Percentiles rank a stretch among this genome's conserved stretches.
Conservation (phyloP, 2,113 vertebrate genomes). For the Aramus guarauna region DNA sequence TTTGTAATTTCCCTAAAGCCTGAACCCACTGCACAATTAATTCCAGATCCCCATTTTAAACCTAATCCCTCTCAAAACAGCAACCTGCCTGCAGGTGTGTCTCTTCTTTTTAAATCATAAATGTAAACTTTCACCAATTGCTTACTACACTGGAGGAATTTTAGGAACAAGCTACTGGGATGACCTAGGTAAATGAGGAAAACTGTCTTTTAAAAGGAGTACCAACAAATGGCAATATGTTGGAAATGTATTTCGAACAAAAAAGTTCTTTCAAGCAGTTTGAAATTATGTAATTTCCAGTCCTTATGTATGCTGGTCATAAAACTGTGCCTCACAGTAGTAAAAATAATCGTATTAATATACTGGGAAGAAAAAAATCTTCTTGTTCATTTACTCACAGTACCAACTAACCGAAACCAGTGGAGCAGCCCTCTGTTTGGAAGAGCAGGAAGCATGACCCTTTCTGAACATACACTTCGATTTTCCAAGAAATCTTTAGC, state of each 20-base stretch:
- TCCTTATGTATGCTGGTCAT: neutral
- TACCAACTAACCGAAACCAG: neutral
- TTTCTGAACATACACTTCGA: neutral
- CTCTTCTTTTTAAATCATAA: constrained; percentile 28
- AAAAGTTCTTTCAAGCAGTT: neutral
- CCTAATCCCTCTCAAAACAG: constrained; percentile 73
- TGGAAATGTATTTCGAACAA: neutral
- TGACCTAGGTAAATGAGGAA: neutral
- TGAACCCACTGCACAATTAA: constrained; percentile 79
- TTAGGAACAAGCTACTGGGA: neutral
- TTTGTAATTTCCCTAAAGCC: constrained; percentile 76
- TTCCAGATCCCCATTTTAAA: constrained; percentile 77
- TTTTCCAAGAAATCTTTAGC: neutral
- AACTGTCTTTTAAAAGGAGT: neutral
- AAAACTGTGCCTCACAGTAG: neutral
- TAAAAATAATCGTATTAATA: neutral
- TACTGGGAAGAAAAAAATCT: neutral
- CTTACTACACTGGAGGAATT: neutral
- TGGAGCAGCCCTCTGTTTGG: neutral
- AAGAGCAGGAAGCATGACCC: neutral
- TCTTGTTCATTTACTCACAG: neutral
- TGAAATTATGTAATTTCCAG: neutral
- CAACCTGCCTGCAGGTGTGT: constrained; percentile 79
- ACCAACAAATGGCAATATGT: neutral
- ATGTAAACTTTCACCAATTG: neutral